Base-by-base conservation (phyloP, 1,140 invertebrate genomes). In the Teleogryllus occipitalis region DNA sequence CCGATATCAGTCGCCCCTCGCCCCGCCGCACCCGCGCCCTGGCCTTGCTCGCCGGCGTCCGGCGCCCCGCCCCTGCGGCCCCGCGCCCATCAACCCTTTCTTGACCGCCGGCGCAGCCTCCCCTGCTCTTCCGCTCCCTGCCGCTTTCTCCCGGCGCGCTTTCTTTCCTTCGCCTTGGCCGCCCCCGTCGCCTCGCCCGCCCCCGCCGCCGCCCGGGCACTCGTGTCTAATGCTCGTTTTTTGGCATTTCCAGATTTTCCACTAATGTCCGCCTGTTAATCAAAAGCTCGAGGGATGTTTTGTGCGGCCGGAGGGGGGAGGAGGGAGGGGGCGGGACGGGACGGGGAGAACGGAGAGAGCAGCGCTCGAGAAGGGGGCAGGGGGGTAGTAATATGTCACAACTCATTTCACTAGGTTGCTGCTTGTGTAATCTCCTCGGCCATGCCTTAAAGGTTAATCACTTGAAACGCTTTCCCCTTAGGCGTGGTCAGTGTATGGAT, bases 351-450 rank as follows among this genome's bases (percentile, higher is more conserved):
- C 18, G 54, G 54, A 65, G 54, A 65, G 54, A 18, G 54, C 54
- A 18, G 54, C 54, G 54, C 27, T 5, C 10, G 54, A 65, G 54
- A 65, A 10, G 54, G 10, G 54, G 54, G 18, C 10, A 65, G 54
- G 54, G 54, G 54, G 54, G 54, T 10, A 65, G 54, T 65, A 3
- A 65, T 65, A 7, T 65, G 2, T 54, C 49, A 54, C 49, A 15
- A 65, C 54, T 65, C 54, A 65, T 65, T 65, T 65, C 54, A 65
- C 54, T 65, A 65, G 54, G 54, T 65, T 65, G 54, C 54, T 65
- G 54, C 2, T 65, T 10, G 54, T 65, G 1, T 2, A 3, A 65
- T 65, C 54, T 65, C 54, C 54, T 14, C 54, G 54, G 54, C 54
- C 54, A 65, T 65, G 54, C 54, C 54, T 65, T 65, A 65, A 65